Evolutionary conservation across 2,888 invertebrate genomes (phyloP).

Genomic region (Siphlonurus alternatus): DNA sequence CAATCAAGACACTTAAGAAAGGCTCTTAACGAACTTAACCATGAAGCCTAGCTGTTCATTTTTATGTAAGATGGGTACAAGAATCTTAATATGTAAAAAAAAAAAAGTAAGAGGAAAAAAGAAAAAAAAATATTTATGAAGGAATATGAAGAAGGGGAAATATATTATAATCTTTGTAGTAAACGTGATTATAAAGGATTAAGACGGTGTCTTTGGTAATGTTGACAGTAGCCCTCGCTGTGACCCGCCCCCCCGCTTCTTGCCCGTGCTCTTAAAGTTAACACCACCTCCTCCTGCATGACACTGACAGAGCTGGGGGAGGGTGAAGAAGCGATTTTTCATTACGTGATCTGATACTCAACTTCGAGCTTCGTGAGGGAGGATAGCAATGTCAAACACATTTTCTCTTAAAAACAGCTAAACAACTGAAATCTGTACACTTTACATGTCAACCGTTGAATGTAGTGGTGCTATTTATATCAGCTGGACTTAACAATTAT

Average conservation of each 20-base stretch:
- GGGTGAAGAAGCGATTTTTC: not conserved
- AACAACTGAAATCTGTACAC: no score
- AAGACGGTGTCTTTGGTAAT: not conserved
- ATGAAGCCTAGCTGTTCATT: not conserved
- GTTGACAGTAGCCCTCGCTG: no score
- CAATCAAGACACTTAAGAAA: not conserved
- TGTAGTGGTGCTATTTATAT: no score
- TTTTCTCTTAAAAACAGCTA: no score
- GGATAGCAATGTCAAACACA: no score
- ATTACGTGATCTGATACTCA: constrained; percentile 2
- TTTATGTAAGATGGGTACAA: not conserved
- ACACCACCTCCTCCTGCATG: no score
- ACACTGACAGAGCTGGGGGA: not conserved
- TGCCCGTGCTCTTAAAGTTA: no score
- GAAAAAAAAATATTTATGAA: not conserved
- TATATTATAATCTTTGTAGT: not conserved
- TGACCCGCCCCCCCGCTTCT: no score
- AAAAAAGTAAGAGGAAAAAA: not conserved
- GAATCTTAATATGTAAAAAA: not conserved
- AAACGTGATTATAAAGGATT: not conserved
- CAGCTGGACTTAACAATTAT: no score
- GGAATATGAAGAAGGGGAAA: not conserved
- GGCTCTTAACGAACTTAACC: not conserved
- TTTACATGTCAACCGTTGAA: no score
- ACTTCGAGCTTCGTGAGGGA: not conserved